Conservation (phyloP, 2,888 invertebrate species). For the Ellobium chinense region DNA sequence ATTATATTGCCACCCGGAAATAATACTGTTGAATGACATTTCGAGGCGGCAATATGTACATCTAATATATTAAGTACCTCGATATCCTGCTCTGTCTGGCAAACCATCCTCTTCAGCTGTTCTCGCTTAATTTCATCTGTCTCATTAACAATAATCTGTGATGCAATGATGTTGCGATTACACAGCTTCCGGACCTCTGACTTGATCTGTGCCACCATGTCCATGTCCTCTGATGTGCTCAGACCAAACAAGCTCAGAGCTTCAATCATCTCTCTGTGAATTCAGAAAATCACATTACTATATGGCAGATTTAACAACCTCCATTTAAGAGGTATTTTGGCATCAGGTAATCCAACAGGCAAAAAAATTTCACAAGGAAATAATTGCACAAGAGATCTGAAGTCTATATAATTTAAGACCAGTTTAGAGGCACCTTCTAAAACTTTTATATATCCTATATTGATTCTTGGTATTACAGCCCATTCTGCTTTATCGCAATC, state of each 20-base stretch:
- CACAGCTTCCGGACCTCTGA: constrained; percentile 76
- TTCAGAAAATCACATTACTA: too few relatives aligned
- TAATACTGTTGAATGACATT: too few relatives aligned
- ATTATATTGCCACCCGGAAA: too few relatives aligned
- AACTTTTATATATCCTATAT: too few relatives aligned
- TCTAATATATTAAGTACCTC: constrained; percentile 57
- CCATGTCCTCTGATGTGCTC: constrained; percentile 75
- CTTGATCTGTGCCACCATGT: constrained; percentile 78
- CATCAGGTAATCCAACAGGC: not conserved
- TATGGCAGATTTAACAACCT: too few relatives aligned
- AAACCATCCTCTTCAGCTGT: constrained; percentile 73
- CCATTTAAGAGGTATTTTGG: too few relatives aligned
- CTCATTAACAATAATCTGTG: constrained; percentile 74
- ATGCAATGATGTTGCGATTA: constrained; percentile 71
- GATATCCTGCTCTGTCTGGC: constrained; percentile 62
- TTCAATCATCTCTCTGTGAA: constrained; percentile 75
- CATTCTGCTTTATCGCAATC: too few relatives aligned
- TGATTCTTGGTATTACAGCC: too few relatives aligned
- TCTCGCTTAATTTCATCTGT: constrained; percentile 62
- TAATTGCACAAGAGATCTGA: not conserved
- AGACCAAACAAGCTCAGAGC: constrained; percentile 73
- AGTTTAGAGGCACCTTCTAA: too few relatives aligned
- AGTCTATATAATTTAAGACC: too few relatives aligned
- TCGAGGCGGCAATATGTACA: not conserved
- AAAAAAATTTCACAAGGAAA: not conserved